Base-by-base conservation (phyloP, 2,888 invertebrate genomes). In the Chymomyza procnemis region DNA sequence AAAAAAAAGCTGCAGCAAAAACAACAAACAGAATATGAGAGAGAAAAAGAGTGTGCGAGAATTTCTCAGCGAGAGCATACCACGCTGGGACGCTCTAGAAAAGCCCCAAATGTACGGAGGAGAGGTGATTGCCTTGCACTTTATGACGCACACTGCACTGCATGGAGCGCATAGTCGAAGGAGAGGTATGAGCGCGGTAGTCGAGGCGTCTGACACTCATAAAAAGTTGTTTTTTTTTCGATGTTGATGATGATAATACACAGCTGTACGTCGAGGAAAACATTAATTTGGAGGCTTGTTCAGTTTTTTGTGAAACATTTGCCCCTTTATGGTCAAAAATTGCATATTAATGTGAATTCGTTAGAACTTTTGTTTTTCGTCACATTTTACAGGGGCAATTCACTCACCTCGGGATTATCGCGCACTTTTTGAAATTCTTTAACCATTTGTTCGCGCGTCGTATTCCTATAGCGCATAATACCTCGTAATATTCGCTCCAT, bases 401-500 rank as follows among this genome's bases (percentile, higher is more conserved):
- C 6, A 74, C 87, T 88, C 70, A 91, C 91, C 89, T 90, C 89
- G 21, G 98, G 98, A 92, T 97, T 94, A 92, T 98, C 95, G 90
- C 94, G 93, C 78, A 98, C 97, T 93, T 95, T 93, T 91, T 96
- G 93, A 92, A 98, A 98, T 91, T 98, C 97, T 92, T 97, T 94
- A 41, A 98, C 96, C 97, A 97, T 97, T 87, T 93, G 94, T 70
- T 95, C 94, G 75, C 96, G 93, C 77, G 96, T 95, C 66, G 95
- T 94, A 72, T 94, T 93, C 69, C 97, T 93, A 91, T 97, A 98
- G 87, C 95, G 94, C 94, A 98, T 96, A 64, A 98, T 95, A 61
- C 98, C 98, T 89, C 95, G 94, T 78, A 98, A 92, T 89, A 98
- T 96, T 91, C 95, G 94, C 87, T 97, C 96, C 96, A 97, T 97